Evolutionary conservation across 1,140 invertebrate species (phyloP).

Genomic region (Diabrotica undecimpunctata): DNA sequence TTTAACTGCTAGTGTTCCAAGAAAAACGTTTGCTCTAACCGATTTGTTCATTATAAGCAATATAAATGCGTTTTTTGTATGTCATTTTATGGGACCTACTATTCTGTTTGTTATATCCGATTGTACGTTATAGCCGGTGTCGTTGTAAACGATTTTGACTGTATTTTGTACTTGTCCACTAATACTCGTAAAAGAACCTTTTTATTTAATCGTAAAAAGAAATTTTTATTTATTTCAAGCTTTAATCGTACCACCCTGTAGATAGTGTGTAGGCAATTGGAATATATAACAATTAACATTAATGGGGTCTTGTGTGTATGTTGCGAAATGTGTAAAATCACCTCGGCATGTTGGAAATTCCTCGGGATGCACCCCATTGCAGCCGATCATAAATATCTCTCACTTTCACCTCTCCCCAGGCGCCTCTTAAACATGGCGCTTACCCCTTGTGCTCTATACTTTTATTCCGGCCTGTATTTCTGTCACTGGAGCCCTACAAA

Average conservation of each 20-base stretch:
- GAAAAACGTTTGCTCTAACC: too few species aligned
- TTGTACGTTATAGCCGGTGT: too few species aligned
- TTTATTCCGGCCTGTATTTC: not conserved
- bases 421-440: slow-evolving; percentile 1
- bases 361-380: not conserved
- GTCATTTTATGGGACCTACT: too few species aligned
- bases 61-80: too few species aligned
- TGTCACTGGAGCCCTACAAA: not conserved
- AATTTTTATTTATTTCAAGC: too few species aligned
- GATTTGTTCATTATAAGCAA: too few species aligned
- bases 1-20: too few species aligned
- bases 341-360: not conserved
- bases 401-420: not conserved
- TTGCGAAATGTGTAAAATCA: slow-evolving; percentile 1
- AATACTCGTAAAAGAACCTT: too few species aligned
- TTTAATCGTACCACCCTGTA: not conserved
- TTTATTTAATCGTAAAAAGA: too few species aligned
- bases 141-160: too few species aligned
- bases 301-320: not conserved
- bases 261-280: not conserved
- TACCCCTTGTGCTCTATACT: slow-evolving; percentile 1
- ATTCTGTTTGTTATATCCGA: too few species aligned
- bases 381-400: not conserved
- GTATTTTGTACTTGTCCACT: too few species aligned
- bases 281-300: slow-evolving; percentile 3